Conservation (phyloP, 2,888 invertebrate species). For the Caenorhabditis doughertyi region DNA sequence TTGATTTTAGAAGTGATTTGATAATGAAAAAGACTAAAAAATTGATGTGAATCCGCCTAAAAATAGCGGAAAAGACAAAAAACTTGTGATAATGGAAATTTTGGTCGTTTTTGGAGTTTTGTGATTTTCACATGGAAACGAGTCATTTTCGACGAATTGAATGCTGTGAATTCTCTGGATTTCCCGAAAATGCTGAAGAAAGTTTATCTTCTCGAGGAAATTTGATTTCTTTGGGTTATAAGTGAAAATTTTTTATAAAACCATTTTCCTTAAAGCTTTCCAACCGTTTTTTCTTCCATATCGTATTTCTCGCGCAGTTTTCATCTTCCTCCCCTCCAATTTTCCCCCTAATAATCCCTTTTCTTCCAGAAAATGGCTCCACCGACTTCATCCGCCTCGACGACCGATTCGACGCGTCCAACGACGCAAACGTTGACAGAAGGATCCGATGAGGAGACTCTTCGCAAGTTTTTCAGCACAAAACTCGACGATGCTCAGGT, state of each 20-base stretch:
- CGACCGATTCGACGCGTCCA: neutral
- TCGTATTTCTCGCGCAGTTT: neutral
- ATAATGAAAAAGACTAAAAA: too few species aligned
- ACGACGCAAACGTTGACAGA: constrained; percentile 37
- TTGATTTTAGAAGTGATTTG: neutral
- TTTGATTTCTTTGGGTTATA: too few species aligned
- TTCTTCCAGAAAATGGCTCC: constrained; percentile 29
- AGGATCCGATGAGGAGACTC: constrained; percentile 70
- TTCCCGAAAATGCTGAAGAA: too few species aligned
- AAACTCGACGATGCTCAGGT: constrained; percentile 97
- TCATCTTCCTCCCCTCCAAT: neutral
- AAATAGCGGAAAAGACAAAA: too few species aligned
- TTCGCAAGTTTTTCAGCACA: constrained; percentile 90
- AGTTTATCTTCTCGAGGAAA: too few species aligned
- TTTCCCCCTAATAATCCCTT: neutral
- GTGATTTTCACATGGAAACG: too few species aligned
- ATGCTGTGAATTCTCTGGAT: too few species aligned
- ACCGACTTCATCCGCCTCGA: constrained; percentile 32
- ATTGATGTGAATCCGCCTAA: too few species aligned
- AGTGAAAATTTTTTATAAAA: too few species aligned
- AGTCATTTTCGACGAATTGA: too few species aligned
- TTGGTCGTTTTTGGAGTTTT: too few species aligned
- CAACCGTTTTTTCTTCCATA: neutral
- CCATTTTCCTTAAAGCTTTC: neutral
- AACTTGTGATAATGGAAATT: too few species aligned